Percentiles rank a stretch among this genome's conserved stretches.
These are phyloP conservation scores for Acropora yongei DNA, from an alignment of 64 coral and sea anemone species.

Conservation along the genomic window DNA sequence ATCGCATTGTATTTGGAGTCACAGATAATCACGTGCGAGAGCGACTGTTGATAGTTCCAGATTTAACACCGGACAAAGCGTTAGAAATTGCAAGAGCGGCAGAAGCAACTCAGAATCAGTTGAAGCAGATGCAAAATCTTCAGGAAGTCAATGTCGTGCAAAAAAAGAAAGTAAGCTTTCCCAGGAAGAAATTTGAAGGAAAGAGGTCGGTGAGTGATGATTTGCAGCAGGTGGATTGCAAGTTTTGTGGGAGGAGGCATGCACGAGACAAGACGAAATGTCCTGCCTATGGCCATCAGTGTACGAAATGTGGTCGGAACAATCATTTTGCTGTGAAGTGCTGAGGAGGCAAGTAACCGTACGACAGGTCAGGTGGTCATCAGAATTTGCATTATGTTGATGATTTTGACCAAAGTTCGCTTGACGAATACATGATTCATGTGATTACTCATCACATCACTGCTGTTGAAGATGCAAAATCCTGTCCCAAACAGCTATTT, in stretches of 20 bases:
- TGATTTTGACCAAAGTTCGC: no score
- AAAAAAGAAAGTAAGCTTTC: no score
- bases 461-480: not conserved
- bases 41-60: not conserved
- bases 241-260: no score
- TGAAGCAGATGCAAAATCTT: no score
- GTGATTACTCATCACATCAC: no score
- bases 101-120: no score
- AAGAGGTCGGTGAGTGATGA: not conserved
- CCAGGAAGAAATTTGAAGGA: not conserved
- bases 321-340: conserved; percentile 21
- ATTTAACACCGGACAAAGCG: not conserved
- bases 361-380: not conserved
- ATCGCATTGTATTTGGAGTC: conserved; percentile 13
- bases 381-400: conserved; percentile 12
- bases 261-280: no score
- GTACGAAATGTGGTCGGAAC: not conserved
- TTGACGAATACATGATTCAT: no score
- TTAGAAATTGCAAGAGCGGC: not conserved
- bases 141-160: no score
- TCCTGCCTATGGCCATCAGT: no score
- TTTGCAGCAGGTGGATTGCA: no score
- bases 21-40: not conserved
- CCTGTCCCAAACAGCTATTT: not conserved
- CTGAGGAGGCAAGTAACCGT: not conserved